Percentiles rank a stretch among this genome's conserved stretches.
phyloP scores from a whole-genome alignment of 2,888 invertebrate genomes.

The Eristalinus sepulchralis region DNA sequence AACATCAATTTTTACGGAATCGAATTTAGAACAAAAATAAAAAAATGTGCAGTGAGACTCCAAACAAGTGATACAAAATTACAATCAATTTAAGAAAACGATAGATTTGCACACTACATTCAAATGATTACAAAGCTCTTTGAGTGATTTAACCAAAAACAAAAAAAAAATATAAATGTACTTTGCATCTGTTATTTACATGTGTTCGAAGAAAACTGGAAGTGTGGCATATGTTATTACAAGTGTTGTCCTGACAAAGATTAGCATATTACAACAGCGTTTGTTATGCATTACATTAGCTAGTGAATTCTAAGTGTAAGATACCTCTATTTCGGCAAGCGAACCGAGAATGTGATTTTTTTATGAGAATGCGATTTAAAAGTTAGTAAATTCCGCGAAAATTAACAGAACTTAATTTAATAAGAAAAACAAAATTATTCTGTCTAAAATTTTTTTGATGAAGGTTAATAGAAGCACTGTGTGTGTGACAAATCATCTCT shows the following conservation, averaged over 20 bases:
- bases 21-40: constrained; percentile 17
- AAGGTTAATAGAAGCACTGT: too few relatives aligned
- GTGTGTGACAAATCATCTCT: not conserved
- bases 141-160: not conserved
- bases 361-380: not conserved
- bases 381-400: too few relatives aligned
- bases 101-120: constrained; percentile 14
- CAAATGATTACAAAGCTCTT: not conserved
- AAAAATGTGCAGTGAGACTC: not conserved
- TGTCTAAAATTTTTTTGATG: too few relatives aligned
- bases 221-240: constrained; percentile 41
- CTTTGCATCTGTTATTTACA: not conserved
- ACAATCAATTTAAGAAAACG: not conserved
- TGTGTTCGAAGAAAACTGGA: constrained; percentile 53
- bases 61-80: not conserved
- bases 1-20: constrained; percentile 2
- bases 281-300: not conserved
- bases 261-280: constrained; percentile 12
- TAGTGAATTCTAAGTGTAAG: not conserved
- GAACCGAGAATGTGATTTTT: not conserved
- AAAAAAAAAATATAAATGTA: not conserved
- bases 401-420: too few relatives aligned
- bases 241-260: not conserved
- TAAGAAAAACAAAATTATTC: too few relatives aligned
- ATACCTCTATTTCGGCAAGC: not conserved